phyloP scores from a whole-genome alignment of 2,113 vertebrate species.

The Galeopterus variegatus region DNA sequence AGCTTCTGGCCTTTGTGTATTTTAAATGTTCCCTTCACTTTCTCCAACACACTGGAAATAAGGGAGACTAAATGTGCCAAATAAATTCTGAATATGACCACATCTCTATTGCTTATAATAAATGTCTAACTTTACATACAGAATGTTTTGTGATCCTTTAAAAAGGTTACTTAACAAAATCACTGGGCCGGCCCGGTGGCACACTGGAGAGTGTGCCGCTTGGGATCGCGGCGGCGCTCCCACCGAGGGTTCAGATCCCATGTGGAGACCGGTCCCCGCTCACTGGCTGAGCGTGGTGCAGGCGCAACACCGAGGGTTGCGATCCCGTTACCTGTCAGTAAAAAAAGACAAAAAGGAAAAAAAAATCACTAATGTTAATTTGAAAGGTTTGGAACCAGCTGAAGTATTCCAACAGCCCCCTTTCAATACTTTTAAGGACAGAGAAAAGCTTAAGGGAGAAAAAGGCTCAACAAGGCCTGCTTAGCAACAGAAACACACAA shows the following conservation, averaged over 20 bases:
- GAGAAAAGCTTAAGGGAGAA: slow-evolving; percentile 33
- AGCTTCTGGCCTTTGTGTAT: neutral
- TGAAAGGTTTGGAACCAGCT: neutral
- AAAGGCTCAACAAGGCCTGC: neutral
- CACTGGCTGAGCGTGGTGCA: too few species aligned
- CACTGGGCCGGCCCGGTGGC: too few species aligned
- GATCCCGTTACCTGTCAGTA: too few species aligned
- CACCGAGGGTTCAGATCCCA: too few species aligned
- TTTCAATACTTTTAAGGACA: neutral
- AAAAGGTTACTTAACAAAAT: slow-evolving; percentile 23
- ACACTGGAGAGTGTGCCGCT: too few species aligned
- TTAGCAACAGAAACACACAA: slow-evolving; percentile 6
- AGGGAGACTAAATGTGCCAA: neutral
- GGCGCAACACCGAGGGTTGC: too few species aligned
- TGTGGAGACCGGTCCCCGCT: too few species aligned
- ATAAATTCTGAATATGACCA: neutral
- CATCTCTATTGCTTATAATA: neutral
- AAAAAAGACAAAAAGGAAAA: too few species aligned
- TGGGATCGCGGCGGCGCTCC: too few species aligned
- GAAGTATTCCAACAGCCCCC: neutral
- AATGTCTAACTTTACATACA: slow-evolving; percentile 46
- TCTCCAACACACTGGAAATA: neutral
- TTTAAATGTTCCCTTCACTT: slow-evolving; percentile 40
- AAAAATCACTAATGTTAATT: slow-evolving; percentile 59
- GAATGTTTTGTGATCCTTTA: slow-evolving; percentile 50